A percentile compares a stretch with the other conserved stretches of the same genome.
phyloP scores from a whole-genome alignment of 1,140 invertebrate genomes.

The Bradysia coprophila region DNA sequence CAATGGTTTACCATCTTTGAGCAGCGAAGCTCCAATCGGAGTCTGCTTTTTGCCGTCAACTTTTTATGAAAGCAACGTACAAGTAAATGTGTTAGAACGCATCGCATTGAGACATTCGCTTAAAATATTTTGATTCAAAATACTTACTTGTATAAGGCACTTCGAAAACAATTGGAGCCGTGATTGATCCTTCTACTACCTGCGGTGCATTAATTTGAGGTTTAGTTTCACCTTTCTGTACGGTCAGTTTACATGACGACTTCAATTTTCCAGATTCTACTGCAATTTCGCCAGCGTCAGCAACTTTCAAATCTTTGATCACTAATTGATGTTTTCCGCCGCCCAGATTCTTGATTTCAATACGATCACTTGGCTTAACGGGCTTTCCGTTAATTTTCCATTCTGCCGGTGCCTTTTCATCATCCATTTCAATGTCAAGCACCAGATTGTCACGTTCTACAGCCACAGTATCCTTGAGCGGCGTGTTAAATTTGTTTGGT shows the following conservation, averaged over 20 bases:
- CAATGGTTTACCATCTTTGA: slow-evolving; percentile 74
- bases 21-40: slow-evolving; percentile 68
- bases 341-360: slow-evolving; percentile 80
- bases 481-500: slow-evolving; percentile 78
- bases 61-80: slow-evolving; percentile 25
- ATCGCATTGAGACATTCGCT: no score
- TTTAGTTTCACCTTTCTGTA: slow-evolving; percentile 69
- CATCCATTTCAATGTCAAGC: slow-evolving; percentile 85
- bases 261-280: slow-evolving; percentile 66
- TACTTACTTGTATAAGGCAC: slow-evolving; percentile 78
- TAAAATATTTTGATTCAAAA: background rate
- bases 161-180: slow-evolving; percentile 60
- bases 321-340: no score
- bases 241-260: slow-evolving; percentile 59
- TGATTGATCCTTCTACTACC: slow-evolving; percentile 60
- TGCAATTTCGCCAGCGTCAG: slow-evolving; percentile 68
- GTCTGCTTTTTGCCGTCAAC: slow-evolving; percentile 73
- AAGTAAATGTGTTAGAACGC: no score
- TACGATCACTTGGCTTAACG: slow-evolving; percentile 41
- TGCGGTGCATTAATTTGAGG: slow-evolving; percentile 68
- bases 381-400: slow-evolving; percentile 60
- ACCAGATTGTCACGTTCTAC: slow-evolving; percentile 88
- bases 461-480: slow-evolving; percentile 66
- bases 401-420: slow-evolving; percentile 82
- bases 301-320: slow-evolving; percentile 61